Evolutionary conservation across 2,797 vertebrate genomes (phyloP), one percentile per base, ranked within the genome.

Genomic region (Momotus momota): DNA sequence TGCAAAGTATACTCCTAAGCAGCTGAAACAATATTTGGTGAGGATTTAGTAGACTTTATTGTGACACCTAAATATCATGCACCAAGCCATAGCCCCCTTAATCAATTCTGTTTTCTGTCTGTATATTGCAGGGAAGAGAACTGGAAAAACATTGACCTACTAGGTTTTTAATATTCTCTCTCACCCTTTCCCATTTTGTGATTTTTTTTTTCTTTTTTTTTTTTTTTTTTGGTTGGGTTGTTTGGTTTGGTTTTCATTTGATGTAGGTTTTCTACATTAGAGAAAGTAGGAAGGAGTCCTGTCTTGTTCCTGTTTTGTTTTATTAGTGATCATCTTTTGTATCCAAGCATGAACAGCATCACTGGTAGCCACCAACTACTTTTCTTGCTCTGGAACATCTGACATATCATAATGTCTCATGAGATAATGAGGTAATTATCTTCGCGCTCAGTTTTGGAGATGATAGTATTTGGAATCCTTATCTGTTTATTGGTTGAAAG

Each of bases 21-120:
- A 96, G 91, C 90, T 94, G 89, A 94, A 96, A 93, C 35, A 95
- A 90, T 75, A 90, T 93, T 95, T 94, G 80, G 58, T 75, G 73
- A 93, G 66, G 60, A 72, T 84, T 93, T 93, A 51, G 40, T 33
- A 90, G 65, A 33, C 73, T 31, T 81, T 69, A 84, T 75, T 69
- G 58, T 86, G 87, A 66, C 62, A 91, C n/a, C 45, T 84, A 48
- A 84, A 79, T 88, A 80, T 92, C 66, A 70, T 33, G 25, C 11
- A 71, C n/a, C 8, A 54, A 62, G 35, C 10, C 60, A 83, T 94
- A 88, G n/a, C 6, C 5, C 9, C 25, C 33, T 88, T 54, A 58
- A 69, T 83, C 23, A n/a, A 4, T 91, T 94, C 81, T 81, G 38
- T 33, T 93, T 75, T 81, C 26, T 10, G 8, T 81, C 40, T 60